These are phyloP conservation scores for Aethina tumida DNA, from an alignment of 1,140 invertebrate genomes.

Conservation along the genomic window DNA sequence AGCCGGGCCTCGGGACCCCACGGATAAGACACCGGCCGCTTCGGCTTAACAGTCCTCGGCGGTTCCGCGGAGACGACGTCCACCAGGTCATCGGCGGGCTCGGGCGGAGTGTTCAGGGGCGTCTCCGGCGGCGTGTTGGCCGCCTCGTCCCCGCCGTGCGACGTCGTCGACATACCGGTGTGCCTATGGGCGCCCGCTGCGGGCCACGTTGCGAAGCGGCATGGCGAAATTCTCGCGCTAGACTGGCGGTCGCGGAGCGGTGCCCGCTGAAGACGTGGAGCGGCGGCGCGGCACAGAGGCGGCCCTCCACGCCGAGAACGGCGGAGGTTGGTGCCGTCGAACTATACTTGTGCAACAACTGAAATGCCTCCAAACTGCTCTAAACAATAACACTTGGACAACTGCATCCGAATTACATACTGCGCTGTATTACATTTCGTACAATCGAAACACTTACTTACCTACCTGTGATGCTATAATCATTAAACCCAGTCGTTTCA, in stretches of 20 bases:
- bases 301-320: not conserved
- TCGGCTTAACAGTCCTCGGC: slow-evolving; percentile 1
- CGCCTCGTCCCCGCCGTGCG: slow-evolving; percentile 2
- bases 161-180: slow-evolving; percentile 5
- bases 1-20: slow-evolving; percentile 27
- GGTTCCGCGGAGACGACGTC: slow-evolving; percentile 7
- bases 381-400: not conserved
- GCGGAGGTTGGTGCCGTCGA: not conserved
- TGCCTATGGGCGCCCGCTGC: not conserved
- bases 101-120: slow-evolving; percentile 8
- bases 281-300: slow-evolving; percentile 6
- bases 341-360: too few relatives aligned
- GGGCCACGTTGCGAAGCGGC: slow-evolving; percentile 19
- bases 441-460: not conserved
- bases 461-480: slow-evolving; percentile 1
- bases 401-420: not conserved
- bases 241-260: slow-evolving; percentile 15
- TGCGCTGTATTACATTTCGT: not conserved
- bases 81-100: slow-evolving; percentile 5
- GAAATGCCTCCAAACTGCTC: not conserved
- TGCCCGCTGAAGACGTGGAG: slow-evolving; percentile 6
- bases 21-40: slow-evolving; percentile 32
- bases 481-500: too few relatives aligned
- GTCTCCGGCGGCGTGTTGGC: not conserved
- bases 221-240: slow-evolving; percentile 23